phyloP scores from a whole-genome alignment of 2,113 vertebrate species.

The Myotis brandtii region DNA sequence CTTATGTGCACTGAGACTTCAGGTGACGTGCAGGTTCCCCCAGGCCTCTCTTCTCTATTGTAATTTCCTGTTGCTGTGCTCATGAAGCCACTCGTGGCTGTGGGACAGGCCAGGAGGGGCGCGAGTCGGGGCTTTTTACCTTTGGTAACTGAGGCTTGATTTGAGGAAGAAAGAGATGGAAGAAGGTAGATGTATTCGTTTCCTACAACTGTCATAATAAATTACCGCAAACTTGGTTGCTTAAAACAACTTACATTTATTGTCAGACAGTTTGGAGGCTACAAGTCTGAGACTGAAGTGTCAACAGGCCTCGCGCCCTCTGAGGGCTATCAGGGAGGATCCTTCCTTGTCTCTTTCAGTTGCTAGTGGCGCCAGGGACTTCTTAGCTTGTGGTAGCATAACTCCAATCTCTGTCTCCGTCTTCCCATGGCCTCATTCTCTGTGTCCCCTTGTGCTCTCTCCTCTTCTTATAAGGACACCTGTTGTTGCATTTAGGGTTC shows the following conservation, averaged over 20 bases:
- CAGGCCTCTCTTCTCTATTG: neutral
- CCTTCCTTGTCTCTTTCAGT: neutral
- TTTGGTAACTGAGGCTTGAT: neutral
- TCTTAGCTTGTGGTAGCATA: neutral
- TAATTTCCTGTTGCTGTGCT: neutral
- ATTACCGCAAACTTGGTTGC: neutral
- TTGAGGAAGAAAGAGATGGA: neutral
- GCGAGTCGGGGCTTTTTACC: neutral
- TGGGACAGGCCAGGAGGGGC: neutral
- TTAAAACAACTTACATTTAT: neutral
- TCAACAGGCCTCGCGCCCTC: neutral
- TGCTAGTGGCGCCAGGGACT: neutral
- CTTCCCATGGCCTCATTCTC: neutral
- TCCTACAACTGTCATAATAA: neutral
- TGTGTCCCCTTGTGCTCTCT: neutral
- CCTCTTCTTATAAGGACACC: neutral
- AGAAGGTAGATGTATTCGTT: neutral
- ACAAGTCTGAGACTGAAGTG: neutral
- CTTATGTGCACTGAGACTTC: neutral
- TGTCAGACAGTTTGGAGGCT: neutral
- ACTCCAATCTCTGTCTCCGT: neutral
- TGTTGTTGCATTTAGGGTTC: neutral
- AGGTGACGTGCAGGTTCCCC: fast-evolving
- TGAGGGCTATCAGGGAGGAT: neutral
- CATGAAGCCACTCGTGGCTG: neutral